Base-by-base conservation (phyloP, 2,888 invertebrate genomes). In the Caenorhabditis sp. region DNA sequence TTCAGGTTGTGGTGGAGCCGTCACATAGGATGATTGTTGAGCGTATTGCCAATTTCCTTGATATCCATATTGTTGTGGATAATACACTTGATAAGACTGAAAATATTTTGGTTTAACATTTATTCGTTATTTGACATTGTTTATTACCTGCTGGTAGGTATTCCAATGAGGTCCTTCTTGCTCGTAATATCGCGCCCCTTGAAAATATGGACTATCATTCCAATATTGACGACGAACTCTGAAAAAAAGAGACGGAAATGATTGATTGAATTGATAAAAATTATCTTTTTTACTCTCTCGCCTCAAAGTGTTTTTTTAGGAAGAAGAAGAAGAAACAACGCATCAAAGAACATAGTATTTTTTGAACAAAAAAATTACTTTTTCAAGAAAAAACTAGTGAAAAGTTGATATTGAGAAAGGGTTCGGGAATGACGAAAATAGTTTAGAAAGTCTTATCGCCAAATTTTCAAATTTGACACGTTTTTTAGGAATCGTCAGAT, bases 191-290 rank as follows among this genome's bases (percentile, higher is more conserved):
- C 67, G 67, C 53, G 60, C 58, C n/a, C 17, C 49, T n/a, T 54
- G 56, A 67, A 63, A 72, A 64, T 72, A 72, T 4, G 72, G 72
- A 53, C 56, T 49, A 26, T 5, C 54, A 59, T 61, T 63, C 72
- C 72, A 72, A 4, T 71, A 67, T 52, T 72, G 72, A 36, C 72
- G 38, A n/a, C 67, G 67, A 56, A 72, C 63, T 62, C 72, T 72
- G 72, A 64, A 72, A 72, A 50, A 23, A 52, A 10, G 4, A 52
- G n/a, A n/a, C n/a, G n/a, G n/a, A n/a, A 21, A 52, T 52, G 52
- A 52, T 52, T 52, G 21, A 52, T 52, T 21, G 23, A 43, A 43
- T 43, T 52, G 21, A 52, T 52, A 23, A 21, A 20, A 52, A 14
- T 25, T 50, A 3, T 20, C 50, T 20, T 4, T 26, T 17, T 25